A percentile compares a stretch with the other conserved stretches of the same genome.
phyloP scores from a whole-genome alignment of 2,888 invertebrate genomes.

The Sarcophaga caerulescens region DNA sequence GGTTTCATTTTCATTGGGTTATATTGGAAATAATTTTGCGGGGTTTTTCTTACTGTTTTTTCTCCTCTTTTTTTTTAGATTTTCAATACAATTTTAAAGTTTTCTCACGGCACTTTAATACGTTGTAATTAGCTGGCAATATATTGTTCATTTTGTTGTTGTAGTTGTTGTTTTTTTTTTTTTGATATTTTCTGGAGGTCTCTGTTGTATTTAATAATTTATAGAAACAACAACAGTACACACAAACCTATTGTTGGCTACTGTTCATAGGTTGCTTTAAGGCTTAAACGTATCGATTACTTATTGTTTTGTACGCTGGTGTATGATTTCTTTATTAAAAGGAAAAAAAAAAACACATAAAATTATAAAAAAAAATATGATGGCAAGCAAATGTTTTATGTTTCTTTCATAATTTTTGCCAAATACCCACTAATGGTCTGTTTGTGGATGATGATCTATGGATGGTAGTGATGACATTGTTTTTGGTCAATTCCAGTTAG shows the following conservation, averaged over 20 bases:
- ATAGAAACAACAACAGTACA: not conserved
- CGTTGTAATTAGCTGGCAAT: conserved; percentile 61
- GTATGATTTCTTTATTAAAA: conserved; percentile 22
- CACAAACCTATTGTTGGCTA: not conserved
- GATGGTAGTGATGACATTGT: conserved; percentile 41
- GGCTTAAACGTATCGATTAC: conserved; percentile 12
- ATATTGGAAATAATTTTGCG: not conserved
- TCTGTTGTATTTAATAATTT: conserved; percentile 54
- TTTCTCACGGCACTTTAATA: conserved; percentile 65
- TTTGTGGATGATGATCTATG: conserved; percentile 8
- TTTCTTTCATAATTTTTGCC: not conserved
- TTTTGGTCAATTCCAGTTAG: conserved; percentile 57
- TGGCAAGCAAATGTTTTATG: not conserved
- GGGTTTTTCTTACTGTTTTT: conserved; percentile 37
- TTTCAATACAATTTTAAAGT: conserved; percentile 42
- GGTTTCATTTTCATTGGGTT: conserved; percentile 48
- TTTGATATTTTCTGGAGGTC: conserved; percentile 26
- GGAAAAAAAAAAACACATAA: too few species aligned
- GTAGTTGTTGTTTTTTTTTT: not conserved
- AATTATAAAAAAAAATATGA: not conserved
- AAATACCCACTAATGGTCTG: not conserved
- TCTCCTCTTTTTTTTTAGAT: conserved; percentile 22
- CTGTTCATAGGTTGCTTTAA: not conserved
- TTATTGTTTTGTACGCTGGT: conserved; percentile 6
- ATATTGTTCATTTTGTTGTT: not conserved